phyloP scores from a whole-genome alignment of 2,113 vertebrate genomes.

The Apteryx mantelli region DNA sequence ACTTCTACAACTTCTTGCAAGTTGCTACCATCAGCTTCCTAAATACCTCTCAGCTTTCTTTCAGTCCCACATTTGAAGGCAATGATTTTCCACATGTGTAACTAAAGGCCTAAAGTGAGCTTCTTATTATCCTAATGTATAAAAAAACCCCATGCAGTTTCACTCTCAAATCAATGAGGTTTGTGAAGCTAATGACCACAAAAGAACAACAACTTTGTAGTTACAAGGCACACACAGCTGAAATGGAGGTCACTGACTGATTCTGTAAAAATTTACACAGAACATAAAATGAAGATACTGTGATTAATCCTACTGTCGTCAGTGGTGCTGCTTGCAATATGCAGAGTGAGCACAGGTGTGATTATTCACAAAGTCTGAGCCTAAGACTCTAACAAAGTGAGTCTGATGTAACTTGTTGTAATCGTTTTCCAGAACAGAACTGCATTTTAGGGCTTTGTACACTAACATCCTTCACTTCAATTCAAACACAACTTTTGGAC shows the following conservation, averaged over 20 bases:
- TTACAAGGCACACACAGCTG: not conserved
- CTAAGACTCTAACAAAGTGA: not conserved
- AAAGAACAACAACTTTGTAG: not conserved
- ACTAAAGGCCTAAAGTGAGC: not conserved
- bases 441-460: not conserved
- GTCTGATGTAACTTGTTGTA: not conserved
- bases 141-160: not conserved
- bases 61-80: not conserved
- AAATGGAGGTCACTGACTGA: not conserved
- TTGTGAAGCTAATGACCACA: not conserved
- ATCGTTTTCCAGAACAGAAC: not conserved
- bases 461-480: not conserved
- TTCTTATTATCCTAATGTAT: not conserved
- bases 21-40: not conserved
- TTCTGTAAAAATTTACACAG: not conserved
- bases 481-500: not conserved
- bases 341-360: not conserved
- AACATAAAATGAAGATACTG: not conserved
- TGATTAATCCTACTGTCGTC: not conserved
- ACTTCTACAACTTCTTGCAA: not conserved
- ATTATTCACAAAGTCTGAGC: not conserved
- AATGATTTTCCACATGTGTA: not conserved
- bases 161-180: not conserved
- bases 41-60: not conserved
- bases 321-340: not conserved